Base-by-base conservation (phyloP, 92 coral and sea anemone species). In the Porites divaricata region DNA sequence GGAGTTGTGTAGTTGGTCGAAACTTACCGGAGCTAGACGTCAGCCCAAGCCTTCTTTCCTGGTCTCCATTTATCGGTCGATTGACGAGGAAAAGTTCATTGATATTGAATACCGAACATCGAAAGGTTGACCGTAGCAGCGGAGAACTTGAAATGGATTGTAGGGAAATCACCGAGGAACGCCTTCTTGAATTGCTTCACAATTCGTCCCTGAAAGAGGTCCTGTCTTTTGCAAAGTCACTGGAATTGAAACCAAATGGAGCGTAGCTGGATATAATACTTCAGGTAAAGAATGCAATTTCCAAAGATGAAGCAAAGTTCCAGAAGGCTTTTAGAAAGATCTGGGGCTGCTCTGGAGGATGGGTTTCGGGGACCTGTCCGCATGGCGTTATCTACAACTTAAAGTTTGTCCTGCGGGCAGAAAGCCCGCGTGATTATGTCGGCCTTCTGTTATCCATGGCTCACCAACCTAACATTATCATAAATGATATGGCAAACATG, bases 291-390 rank as follows among this genome's bases (percentile, higher is more conserved):
- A 28, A 72, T 4, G 89, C 87, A 20, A 83, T 90, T 5, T 41
- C 75, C 5, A 90, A 78, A 48, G 78, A 89, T 45, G 74, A 77
- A 7, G 87, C 74, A 1, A 87, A 83, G 52, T 91, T 91, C 69
- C 80, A 84, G 67, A 84, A 80, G 77, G 91, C 91, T 0, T 91
- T 87, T 72, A 63, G n/a, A 63, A 88, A 91, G 81, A 25, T 87
- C 8, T 91, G 89, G 94, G 87, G 85, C 7, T 75, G 89, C 49
- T 88, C 95, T 20, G 92, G 95, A 24, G 92, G 92, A 0, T 88
- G 92, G 95, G 88, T 75, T 16, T 85, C 92, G n/a, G 90, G 88
- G 1, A 59, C 90, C 20, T 88, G 92, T 45, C 92, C 90, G 1
- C 94, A 88, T 76, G 88, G 89, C 7, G 77, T 91, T 14, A 80